Conservation (phyloP, 2,113 vertebrate genomes). For the Aythya baeri region DNA sequence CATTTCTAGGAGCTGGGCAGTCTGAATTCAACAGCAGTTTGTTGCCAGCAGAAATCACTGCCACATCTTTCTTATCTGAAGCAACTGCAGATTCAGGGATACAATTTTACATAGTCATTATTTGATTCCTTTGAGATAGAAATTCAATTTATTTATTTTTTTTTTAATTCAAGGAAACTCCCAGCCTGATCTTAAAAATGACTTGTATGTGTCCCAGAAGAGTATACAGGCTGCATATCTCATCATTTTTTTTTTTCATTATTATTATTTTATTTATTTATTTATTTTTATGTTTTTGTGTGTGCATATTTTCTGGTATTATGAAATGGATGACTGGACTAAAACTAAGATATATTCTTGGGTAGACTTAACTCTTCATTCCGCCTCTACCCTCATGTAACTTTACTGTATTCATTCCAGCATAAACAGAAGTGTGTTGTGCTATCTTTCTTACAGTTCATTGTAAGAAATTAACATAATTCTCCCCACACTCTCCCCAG, state of each 20-base stretch:
- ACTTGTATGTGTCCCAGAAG: not conserved
- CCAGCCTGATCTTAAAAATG: not conserved
- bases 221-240: not conserved
- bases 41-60: not conserved
- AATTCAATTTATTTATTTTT: not conserved
- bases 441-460: not conserved
- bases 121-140: not conserved
- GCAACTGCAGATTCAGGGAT: not conserved
- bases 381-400: not conserved
- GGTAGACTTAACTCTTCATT: not conserved
- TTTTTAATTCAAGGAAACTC: not conserved
- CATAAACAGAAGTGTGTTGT: not conserved
- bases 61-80: not conserved
- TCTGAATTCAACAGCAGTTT: not conserved
- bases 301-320: not conserved
- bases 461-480: not conserved
- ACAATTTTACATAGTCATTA: not conserved
- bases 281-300: not conserved
- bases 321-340: accelerated
- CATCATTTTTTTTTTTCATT: not conserved
- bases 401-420: not conserved
- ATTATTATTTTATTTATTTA: no score
- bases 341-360: not conserved
- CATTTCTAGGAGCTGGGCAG: not conserved
- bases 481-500: not conserved